Evolutionary conservation across 2,797 vertebrate genomes (phyloP).

Genomic region (Hoplostethus mediterraneus): DNA sequence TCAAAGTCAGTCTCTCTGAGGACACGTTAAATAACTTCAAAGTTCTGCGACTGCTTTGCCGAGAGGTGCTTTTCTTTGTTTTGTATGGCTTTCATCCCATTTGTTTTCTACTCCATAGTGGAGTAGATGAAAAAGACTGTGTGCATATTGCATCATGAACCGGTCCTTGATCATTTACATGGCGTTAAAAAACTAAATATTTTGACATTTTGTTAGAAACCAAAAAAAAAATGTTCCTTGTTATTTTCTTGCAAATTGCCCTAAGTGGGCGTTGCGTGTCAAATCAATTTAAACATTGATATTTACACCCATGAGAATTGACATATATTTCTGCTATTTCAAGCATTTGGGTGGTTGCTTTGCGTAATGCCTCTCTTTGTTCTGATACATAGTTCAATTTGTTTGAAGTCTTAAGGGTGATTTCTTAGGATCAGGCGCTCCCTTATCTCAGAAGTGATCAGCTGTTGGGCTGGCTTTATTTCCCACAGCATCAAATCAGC

Average conservation of each 20-base stretch:
- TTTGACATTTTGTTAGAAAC: constrained; percentile 21
- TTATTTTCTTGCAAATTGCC: too few species aligned
- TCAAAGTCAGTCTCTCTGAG: constrained; percentile 81
- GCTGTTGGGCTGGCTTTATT: constrained; percentile 53
- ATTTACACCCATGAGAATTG: background rate
- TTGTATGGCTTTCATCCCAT: constrained; percentile 54
- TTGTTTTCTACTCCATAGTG: constrained; percentile 68
- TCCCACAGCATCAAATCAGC: constrained; percentile 54
- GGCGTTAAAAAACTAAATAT: constrained; percentile 21
- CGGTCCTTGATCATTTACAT: constrained; percentile 51
- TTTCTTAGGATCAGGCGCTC: constrained; percentile 38
- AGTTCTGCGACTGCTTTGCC: constrained; percentile 76
- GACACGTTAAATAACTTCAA: constrained; percentile 82
- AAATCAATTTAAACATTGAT: background rate
- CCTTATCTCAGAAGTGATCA: constrained; percentile 37
- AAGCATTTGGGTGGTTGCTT: background rate
- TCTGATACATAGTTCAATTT: constrained; percentile 7
- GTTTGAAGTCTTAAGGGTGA: background rate
- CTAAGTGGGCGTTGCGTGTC: too few species aligned
- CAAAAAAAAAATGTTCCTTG: background rate
- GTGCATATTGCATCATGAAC: constrained; percentile 68
- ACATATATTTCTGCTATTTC: background rate
- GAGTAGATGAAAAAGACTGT: constrained; percentile 63
- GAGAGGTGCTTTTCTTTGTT: constrained; percentile 77
- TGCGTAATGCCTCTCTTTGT: background rate